Conservation (phyloP, 2,888 invertebrate genomes). For the Salticus scenicus region DNA sequence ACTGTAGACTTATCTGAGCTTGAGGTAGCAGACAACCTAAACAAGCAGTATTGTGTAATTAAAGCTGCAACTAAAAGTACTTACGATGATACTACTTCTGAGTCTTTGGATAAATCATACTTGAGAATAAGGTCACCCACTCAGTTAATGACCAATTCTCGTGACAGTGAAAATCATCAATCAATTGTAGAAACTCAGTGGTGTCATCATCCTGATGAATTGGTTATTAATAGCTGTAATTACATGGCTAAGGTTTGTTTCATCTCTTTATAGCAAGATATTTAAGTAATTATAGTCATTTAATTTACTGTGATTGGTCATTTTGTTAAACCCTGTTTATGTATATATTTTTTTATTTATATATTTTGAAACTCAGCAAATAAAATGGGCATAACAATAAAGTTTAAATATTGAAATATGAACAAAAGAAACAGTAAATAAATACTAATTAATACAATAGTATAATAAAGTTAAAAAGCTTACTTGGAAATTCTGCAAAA, state of each 20-base stretch:
- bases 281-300: no score
- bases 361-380: no score
- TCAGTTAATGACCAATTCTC: constrained; percentile 84
- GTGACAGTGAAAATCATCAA: constrained; percentile 28
- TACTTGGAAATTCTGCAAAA: no score
- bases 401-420: no score
- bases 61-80: constrained; percentile 18
- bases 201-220: constrained; percentile 91
- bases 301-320: no score
- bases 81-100: constrained; percentile 21
- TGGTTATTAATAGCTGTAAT: constrained; percentile 85
- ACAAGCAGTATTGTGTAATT: constrained; percentile 25
- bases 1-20: constrained; percentile 57
- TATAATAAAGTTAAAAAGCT: no score
- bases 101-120: constrained; percentile 37
- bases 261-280: no score
- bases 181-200: constrained; percentile 85
- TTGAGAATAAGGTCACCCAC: constrained; percentile 87
- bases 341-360: no score
- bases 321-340: no score
- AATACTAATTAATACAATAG: no score
- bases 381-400: no score
- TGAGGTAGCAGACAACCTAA: constrained; percentile 39
- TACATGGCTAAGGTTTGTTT: constrained; percentile 81
- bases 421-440: no score